Evolutionary conservation across 1,140 invertebrate species (phyloP).

Genomic region (Drosophila albomicans): DNA sequence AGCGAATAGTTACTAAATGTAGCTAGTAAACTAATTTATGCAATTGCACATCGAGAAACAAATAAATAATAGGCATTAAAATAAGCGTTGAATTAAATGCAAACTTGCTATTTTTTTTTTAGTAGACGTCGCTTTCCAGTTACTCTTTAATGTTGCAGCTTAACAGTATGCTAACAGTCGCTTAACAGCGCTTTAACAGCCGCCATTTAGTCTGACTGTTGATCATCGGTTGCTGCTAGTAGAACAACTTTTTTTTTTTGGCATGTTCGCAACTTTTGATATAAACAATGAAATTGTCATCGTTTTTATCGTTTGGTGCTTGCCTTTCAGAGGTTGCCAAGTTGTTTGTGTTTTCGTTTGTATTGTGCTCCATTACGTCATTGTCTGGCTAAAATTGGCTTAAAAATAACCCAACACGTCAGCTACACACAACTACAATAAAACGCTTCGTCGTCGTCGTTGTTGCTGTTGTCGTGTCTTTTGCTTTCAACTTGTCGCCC

Average conservation of each 20-base stretch:
- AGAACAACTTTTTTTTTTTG: conserved; percentile 15
- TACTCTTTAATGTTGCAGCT: neutral
- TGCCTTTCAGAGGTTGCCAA: conserved; percentile 50
- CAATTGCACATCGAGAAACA: conserved; percentile 41
- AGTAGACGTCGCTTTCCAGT: neutral
- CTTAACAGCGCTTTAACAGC: conserved; percentile 16
- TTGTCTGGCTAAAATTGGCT: conserved; percentile 72
- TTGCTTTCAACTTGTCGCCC: conserved; percentile 45
- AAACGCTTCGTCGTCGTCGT: conserved; percentile 34
- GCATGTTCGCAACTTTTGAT: conserved; percentile 59
- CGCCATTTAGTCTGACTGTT: conserved; percentile 15
- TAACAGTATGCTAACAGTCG: conserved; percentile 12
- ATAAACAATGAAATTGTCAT: conserved; percentile 76
- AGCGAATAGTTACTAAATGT: conserved; percentile 45
- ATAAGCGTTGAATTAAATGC: conserved; percentile 30
- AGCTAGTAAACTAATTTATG: conserved; percentile 50
- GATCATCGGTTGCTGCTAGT: conserved; percentile 8
- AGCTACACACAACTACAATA: conserved; percentile 63
- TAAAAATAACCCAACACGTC: conserved; percentile 82
- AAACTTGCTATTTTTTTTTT: neutral
- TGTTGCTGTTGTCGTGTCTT: conserved; percentile 33
- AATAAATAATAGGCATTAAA: conserved; percentile 47
- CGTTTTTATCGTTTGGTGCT: conserved; percentile 47
- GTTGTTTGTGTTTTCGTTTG: conserved; percentile 53
- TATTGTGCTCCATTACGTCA: conserved; percentile 72